Evolutionary conservation across 2,888 invertebrate genomes (phyloP), one percentile per base, ranked within the genome.

Genomic region (Oasisia sp.): DNA sequence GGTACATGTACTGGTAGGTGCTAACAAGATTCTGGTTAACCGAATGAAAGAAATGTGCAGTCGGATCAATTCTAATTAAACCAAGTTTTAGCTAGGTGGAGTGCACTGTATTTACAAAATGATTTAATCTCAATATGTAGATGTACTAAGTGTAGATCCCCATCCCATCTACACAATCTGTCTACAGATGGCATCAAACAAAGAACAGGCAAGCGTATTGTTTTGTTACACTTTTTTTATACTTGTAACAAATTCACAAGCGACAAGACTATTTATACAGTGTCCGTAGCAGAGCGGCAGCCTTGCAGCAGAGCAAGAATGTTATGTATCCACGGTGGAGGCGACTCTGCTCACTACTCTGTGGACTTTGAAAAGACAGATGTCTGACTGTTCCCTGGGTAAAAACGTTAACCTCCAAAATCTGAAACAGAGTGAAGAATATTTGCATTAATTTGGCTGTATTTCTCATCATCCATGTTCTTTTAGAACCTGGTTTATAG

Each of bases 271-370:
- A 74, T 74, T 74, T 74, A 74, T 74, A 74, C 74, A 74, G 74
- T 74, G 74, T 74, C 74, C 74, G 27, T 74, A 74, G 74, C 74
- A 74, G 74, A 74, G n/a, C 74, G 27, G 74, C 74, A 74, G 74
- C 74, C 74, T 74, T 74, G 74, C 74, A 74, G 74, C 74, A 74
- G 74, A n/a, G 74, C 74, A 74, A 74, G 74, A 74, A 74, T 74
- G 74, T 74, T 74, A 74, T 74, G 74, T 74, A 27, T 74, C 74
- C 74, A 19, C n/a, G 74, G 7, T 27, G 74, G 74, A 74, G 14
- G 74, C 7, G 74, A 74, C 74, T 74, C 58, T 27, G 74, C 74
- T 27, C 74, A 74, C 74, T 74, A n/a, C 74, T 27, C 74, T 74
- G 74, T 74, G 19, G 27, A 7, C 74, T 27, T 74, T 27, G n/a